A percentile compares a stretch with the other conserved stretches of the same genome.
Conservation (phyloP, 1,140 invertebrate genomes). For the Atta colombica region DNA sequence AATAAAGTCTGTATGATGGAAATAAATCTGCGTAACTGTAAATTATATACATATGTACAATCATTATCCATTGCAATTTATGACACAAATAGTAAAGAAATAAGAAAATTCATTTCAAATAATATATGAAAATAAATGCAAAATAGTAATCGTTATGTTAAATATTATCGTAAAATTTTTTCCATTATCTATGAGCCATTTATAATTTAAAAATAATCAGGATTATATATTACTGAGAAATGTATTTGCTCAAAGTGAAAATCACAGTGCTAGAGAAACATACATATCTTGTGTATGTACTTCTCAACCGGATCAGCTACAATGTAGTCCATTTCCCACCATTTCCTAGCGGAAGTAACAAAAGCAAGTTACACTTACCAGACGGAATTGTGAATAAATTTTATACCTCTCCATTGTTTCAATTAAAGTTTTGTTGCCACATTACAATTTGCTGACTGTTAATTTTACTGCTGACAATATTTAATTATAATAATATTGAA, state of each 20-base stretch:
- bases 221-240: constrained; percentile 8
- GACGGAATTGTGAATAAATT: constrained; percentile 58
- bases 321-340: constrained; percentile 48
- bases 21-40: constrained; percentile 12
- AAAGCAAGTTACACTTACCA: constrained; percentile 32
- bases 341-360: constrained; percentile 56
- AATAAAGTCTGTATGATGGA: not conserved
- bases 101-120: constrained; percentile 7
- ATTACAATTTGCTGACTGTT: not conserved
- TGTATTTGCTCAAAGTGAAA: constrained; percentile 2
- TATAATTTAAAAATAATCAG: constrained; percentile 1
- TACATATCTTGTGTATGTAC: constrained; percentile 1
- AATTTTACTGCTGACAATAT: not conserved
- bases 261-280: constrained; percentile 5
- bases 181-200: not conserved
- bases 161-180: constrained; percentile 12
- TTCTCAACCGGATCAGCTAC: constrained; percentile 46
- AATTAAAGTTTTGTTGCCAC: constrained; percentile 7
- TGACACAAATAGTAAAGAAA: not conserved
- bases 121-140: not conserved
- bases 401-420: constrained; percentile 22
- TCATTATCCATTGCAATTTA: not conserved
- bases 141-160: not conserved
- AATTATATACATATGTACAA: not conserved
- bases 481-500: not conserved